A percentile compares a stretch with the other conserved stretches of the same genome.
Evolutionary conservation across 2,888 invertebrate genomes (phyloP).

Genomic region (Ommatoiulus sabulosus): DNA sequence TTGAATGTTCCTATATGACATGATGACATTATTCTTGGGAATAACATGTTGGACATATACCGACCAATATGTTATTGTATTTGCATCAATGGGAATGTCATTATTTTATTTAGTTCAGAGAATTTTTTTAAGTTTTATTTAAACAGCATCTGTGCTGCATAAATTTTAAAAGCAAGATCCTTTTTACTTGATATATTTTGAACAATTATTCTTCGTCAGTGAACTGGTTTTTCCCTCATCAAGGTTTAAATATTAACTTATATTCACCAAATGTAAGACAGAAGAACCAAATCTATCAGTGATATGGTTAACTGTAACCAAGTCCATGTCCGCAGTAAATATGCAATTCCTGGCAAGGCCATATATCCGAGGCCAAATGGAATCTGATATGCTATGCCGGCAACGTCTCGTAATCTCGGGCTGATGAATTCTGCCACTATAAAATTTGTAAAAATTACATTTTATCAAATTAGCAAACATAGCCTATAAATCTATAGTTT

Average conservation of each 20-base stretch:
- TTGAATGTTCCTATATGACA: too few species aligned
- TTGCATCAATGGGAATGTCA: too few species aligned
- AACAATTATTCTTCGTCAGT: too few species aligned
- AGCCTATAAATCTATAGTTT: not conserved
- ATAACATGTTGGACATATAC: too few species aligned
- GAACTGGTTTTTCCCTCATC: too few species aligned
- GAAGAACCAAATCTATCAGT: not conserved
- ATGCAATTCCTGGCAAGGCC: slow-evolving; percentile 52
- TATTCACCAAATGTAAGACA: slow-evolving; percentile 52
- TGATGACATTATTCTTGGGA: too few species aligned
- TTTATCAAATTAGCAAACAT: not conserved
- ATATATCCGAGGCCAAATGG: slow-evolving; percentile 53
- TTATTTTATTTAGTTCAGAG: not conserved
- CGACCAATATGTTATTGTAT: too few species aligned
- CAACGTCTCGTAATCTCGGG: slow-evolving; percentile 49
- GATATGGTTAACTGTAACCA: slow-evolving; percentile 50
- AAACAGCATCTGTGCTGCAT: not conserved
- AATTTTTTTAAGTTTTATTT: not conserved
- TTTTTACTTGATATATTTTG: too few species aligned
- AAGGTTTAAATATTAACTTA: too few species aligned
- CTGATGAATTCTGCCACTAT: slow-evolving; percentile 54
- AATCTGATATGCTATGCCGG: slow-evolving; percentile 55
- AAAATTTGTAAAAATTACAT: not conserved
- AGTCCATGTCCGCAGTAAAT: slow-evolving; percentile 52
- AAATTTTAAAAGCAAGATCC: not conserved